These are phyloP conservation scores for Pterophyllum scalare DNA, from an alignment of 2,113 vertebrate genomes.

Conservation along the genomic window DNA sequence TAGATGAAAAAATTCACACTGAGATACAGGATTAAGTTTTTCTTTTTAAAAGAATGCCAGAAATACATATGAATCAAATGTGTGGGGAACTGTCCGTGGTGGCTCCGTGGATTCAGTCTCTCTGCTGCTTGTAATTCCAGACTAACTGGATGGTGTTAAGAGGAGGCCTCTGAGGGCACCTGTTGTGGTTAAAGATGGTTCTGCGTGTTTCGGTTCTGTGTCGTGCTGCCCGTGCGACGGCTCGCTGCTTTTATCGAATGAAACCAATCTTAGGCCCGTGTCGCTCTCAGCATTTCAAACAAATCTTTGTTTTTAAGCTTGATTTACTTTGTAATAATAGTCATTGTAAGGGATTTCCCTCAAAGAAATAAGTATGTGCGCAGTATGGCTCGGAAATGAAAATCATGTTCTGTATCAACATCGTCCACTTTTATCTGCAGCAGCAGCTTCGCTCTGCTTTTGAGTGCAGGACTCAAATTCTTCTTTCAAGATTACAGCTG, in stretches of 20 bases:
- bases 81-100: too few relatives aligned
- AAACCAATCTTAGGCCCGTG: background rate
- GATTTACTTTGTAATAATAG: background rate
- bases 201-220: background rate
- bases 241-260: background rate
- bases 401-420: background rate
- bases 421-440: background rate
- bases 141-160: background rate
- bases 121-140: background rate
- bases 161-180: background rate
- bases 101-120: too few relatives aligned
- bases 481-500: background rate
- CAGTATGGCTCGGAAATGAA: background rate
- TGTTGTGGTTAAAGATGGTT: background rate
- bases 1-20: background rate
- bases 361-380: background rate
- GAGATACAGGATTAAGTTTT: background rate
- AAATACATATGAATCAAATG: background rate
- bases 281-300: background rate
- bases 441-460: background rate
- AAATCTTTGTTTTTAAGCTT: background rate
- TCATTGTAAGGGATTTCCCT: background rate
- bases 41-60: background rate
- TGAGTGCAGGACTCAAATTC: background rate
- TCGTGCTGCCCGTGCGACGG: background rate